Percentiles rank a stretch among this genome's conserved stretches.
phyloP scores from a whole-genome alignment of 2,888 invertebrate species.

The Tetragonisca angustula region DNA sequence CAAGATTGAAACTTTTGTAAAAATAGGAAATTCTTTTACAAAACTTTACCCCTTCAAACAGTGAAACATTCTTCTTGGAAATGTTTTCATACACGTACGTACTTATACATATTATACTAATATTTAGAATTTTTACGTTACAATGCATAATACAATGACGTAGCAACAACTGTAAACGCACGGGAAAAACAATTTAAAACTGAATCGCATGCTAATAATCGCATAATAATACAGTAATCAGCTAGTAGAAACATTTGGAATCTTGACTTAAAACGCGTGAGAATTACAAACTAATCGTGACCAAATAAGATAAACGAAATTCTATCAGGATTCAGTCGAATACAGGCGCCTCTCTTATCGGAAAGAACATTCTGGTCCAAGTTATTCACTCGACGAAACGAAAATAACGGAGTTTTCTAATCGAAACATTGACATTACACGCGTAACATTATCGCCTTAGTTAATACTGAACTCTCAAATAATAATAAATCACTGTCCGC shows the following conservation, averaged over 20 bases:
- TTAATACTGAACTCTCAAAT: constrained; percentile 11
- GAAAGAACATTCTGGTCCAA: too few species aligned
- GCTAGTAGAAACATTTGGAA: not conserved
- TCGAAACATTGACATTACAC: not conserved
- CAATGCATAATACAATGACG: not conserved
- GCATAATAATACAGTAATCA: not conserved
- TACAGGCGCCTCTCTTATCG: too few species aligned
- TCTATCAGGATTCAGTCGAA: not conserved
- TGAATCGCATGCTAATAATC: not conserved
- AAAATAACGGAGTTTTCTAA: not conserved
- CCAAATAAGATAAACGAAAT: not conserved
- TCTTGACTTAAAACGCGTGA: not conserved
- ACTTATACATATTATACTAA: too few species aligned
- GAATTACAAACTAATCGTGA: constrained; percentile 8
- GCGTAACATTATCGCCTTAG: not conserved
- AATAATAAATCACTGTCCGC: constrained; percentile 10
- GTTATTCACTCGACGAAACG: not conserved
- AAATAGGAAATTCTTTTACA: too few species aligned
- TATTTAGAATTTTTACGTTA: not conserved
- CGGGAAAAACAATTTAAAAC: not conserved
- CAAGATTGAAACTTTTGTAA: too few species aligned
- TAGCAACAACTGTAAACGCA: not conserved
- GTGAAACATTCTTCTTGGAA: too few species aligned
- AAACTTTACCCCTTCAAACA: too few species aligned
- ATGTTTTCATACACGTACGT: too few species aligned